Base-by-base conservation (phyloP, 2,113 vertebrate genomes). In the Podiceps cristatus region DNA sequence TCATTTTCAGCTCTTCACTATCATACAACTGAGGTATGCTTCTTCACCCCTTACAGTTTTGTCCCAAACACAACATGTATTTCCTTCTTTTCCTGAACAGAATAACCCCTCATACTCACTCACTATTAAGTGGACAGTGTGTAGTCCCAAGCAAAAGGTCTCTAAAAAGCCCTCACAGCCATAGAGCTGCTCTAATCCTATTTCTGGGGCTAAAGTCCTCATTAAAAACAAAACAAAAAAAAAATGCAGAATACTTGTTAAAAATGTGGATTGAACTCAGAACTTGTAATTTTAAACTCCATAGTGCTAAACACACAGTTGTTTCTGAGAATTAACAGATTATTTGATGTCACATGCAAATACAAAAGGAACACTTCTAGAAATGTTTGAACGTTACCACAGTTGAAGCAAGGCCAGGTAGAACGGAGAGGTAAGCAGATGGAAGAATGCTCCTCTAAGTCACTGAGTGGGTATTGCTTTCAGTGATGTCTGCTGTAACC, bases 121-220 rank as follows among this genome's bases (percentile, higher is more conserved):
- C 0, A 0, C 11, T 9, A 10, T 20, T 3, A n/a, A 86, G 13
- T 7, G 13, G 52, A 20, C 49, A 31, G 22, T 3, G 11, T 42
- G 9, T 1, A 88, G 40, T 18, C 11, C 20, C 28, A 83, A 24
- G n/a, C 2, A 45, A 78, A 91, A 69, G 25, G 5, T 62, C 50
- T 53, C 8, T 5, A 59, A 22, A 74, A 81, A 77, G 27, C n/a
- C 13, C 45, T 42, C 23, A 47, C 3, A 71, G 22, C 9, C 0
- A 0, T 0, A 85, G 49, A 74, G 3, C 37, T 67, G 31, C 24
- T 50, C 22, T 37, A 55, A 83, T 52, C 13, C 31, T 19, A 7
- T 42, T 71, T 27, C 44, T 72, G 40, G 18, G 19, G 33, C 53
- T 52, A 47, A 62, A 7, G 19, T 42, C 29, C 35, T 67, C 37